These are phyloP conservation scores for Puntigrus tetrazona DNA, from an alignment of 2,113 vertebrate species.

Conservation along the genomic window DNA sequence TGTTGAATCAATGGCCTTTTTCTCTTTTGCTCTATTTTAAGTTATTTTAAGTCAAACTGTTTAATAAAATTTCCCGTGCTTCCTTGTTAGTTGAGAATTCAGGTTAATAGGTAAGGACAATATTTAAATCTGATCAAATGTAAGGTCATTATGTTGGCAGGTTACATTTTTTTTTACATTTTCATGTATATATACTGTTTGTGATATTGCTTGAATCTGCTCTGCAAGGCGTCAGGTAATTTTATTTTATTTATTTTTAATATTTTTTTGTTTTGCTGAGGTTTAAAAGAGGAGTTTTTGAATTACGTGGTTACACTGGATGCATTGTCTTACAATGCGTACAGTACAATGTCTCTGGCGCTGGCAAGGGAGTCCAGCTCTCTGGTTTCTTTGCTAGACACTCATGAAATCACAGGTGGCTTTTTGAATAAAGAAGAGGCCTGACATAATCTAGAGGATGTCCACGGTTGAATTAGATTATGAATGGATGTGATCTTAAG, in stretches of 20 bases:
- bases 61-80: not conserved
- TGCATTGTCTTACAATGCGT: constrained; percentile 36
- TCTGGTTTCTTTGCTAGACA: constrained; percentile 12
- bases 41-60: not conserved
- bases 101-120: not conserved
- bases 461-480: not conserved
- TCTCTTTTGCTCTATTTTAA: not conserved
- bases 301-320: constrained; percentile 29
- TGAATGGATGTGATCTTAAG: constrained; percentile 43
- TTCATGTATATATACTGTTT: not conserved
- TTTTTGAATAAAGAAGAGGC: constrained; percentile 25
- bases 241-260: not conserved
- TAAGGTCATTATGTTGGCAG: not conserved
- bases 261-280: too few species aligned
- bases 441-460: constrained; percentile 47
- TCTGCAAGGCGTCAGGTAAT: not conserved
- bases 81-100: not conserved
- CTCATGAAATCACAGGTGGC: constrained; percentile 30
- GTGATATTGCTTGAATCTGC: not conserved
- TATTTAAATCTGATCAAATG: not conserved
- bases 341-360: constrained; percentile 2
- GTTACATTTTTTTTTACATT: not conserved
- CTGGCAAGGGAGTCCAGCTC: constrained; percentile 33
- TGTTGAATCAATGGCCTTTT: not conserved
- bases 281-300: not conserved